Percentiles rank a stretch among this genome's conserved stretches.
These are phyloP conservation scores for Rhizomys pruinosus DNA, from an alignment of 2,113 vertebrate genomes.

Conservation along the genomic window DNA sequence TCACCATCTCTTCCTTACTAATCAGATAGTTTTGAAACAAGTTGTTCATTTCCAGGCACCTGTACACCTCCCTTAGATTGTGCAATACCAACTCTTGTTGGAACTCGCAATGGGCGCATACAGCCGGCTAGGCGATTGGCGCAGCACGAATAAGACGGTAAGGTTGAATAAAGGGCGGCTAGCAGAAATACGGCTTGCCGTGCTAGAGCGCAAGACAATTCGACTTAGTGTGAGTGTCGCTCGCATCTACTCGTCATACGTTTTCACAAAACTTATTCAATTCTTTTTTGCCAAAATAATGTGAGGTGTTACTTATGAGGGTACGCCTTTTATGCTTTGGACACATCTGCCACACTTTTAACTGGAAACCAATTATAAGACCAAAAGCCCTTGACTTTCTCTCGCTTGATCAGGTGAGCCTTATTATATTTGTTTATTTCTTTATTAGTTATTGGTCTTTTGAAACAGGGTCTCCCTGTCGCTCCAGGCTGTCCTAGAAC, in stretches of 20 bases:
- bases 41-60: too few species aligned
- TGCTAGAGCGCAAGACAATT: background rate
- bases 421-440: too few species aligned
- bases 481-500: too few species aligned
- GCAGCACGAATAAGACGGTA: too few species aligned
- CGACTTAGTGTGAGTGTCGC: background rate
- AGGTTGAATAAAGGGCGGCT: background rate
- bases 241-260: background rate
- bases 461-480: too few species aligned
- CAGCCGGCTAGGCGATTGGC: too few species aligned
- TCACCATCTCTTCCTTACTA: too few species aligned
- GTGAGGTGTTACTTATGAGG: background rate
- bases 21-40: too few species aligned
- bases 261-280: conserved; percentile 16
- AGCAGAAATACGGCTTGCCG: background rate
- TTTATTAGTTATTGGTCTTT: too few species aligned
- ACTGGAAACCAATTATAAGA: conserved; percentile 54
- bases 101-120: too few species aligned
- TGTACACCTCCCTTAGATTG: too few species aligned
- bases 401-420: conserved; percentile 24
- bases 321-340: conserved; percentile 40
- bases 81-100: too few species aligned
- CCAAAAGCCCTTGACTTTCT: conserved; percentile 43
- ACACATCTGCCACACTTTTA: conserved; percentile 10
- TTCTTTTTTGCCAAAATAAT: background rate